These are phyloP conservation scores for Hippocampus barbouri DNA, from an alignment of 2,113 vertebrate species.

Conservation along the genomic window DNA sequence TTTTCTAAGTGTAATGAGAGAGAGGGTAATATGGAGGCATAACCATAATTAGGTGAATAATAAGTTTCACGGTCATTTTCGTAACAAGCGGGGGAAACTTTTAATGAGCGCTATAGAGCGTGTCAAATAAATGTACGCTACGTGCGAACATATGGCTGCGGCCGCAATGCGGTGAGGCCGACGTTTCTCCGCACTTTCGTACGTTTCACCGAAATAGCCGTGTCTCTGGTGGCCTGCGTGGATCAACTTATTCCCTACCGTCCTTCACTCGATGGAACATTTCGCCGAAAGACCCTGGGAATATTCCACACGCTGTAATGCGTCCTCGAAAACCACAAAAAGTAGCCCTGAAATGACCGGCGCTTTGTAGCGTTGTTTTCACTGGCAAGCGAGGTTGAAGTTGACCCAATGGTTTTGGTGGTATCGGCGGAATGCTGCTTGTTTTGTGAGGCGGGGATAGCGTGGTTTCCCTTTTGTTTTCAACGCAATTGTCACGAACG, in stretches of 20 bases:
- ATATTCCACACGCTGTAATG: constrained; percentile 39
- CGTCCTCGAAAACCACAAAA: constrained; percentile 28
- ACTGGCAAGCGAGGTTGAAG: too few relatives aligned
- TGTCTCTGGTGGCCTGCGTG: constrained; percentile 7
- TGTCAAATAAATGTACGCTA: constrained; percentile 24
- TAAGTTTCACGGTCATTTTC: constrained; percentile 48
- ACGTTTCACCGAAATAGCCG: constrained; percentile 12
- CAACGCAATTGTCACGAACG: too few relatives aligned
- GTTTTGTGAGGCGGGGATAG: too few relatives aligned
- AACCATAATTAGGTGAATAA: constrained; percentile 59
- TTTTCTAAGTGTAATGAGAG: constrained; percentile 59
- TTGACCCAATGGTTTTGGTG: too few relatives aligned
- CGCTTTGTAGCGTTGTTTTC: background rate
- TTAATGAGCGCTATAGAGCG: constrained; percentile 33
- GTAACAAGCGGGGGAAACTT: constrained; percentile 48
- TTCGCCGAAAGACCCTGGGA: constrained; percentile 21
- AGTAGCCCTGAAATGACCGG: constrained; percentile 22
- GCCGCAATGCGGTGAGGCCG: constrained; percentile 14
- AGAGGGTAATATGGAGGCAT: constrained; percentile 51
- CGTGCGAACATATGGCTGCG: constrained; percentile 11
- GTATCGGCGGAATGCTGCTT: too few relatives aligned
- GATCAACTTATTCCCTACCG: constrained; percentile 8
- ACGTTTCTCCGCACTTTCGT: constrained; percentile 22
- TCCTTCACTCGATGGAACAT: constrained; percentile 5
- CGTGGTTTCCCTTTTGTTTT: too few relatives aligned